Evolutionary conservation across 2,888 invertebrate genomes (phyloP).

Genomic region (Apamea monoglypha): DNA sequence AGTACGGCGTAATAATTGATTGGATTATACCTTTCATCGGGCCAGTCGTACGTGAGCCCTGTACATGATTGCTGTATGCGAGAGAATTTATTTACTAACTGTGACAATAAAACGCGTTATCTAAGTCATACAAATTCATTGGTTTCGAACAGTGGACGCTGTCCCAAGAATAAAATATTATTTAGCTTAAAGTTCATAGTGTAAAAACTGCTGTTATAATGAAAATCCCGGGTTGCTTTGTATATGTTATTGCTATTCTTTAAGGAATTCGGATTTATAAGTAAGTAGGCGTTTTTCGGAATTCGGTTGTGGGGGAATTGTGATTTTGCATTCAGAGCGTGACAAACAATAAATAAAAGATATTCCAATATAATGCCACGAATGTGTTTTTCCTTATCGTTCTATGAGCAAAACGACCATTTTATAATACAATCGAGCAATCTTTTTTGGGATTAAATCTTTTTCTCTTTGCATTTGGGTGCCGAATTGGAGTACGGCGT

Average conservation of each 20-base stretch:
- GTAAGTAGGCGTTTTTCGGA: conserved; percentile 13
- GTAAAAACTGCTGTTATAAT: conserved; percentile 66
- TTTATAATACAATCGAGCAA: too few species aligned
- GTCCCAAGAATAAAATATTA: conserved; percentile 80
- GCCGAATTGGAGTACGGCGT: conserved; percentile 82
- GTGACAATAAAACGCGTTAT: conserved; percentile 84
- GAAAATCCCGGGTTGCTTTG: conserved; percentile 12
- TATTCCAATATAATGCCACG: conserved; percentile 37
- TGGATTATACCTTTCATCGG: conserved; percentile 86
- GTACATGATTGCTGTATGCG: conserved; percentile 83
- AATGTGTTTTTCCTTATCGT: conserved; percentile 45
- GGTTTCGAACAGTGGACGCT: conserved; percentile 70
- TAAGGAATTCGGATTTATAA: conserved; percentile 31
- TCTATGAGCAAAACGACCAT: not conserved
- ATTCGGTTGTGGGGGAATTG: conserved; percentile 16
- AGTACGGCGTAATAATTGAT: conserved; percentile 87
- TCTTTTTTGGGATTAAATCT: conserved; percentile 73
- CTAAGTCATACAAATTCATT: conserved; percentile 82
- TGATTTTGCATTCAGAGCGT: conserved; percentile 56
- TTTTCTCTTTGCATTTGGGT: conserved; percentile 79
- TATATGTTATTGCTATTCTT: conserved; percentile 22
- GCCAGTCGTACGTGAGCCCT: conserved; percentile 81
- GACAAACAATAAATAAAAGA: conserved; percentile 53
- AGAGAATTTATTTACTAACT: conserved; percentile 84
- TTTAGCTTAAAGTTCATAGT: conserved; percentile 73